A percentile compares a stretch with the other conserved stretches of the same genome.
Evolutionary conservation across 2,113 vertebrate species (phyloP).

Genomic region (Rhagologus leucostigma): DNA sequence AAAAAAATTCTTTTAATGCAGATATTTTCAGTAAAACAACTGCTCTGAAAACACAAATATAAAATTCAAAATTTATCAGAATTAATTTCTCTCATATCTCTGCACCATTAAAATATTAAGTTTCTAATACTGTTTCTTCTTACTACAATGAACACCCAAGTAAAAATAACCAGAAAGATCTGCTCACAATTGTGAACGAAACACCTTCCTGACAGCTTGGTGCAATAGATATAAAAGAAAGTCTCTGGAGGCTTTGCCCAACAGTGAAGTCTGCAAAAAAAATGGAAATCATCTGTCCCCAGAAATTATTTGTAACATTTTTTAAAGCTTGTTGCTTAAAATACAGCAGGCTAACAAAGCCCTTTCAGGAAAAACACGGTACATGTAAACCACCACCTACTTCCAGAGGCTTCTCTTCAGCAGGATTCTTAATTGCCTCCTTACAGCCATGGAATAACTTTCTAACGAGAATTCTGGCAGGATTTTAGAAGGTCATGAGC

Average conservation of each 20-base stretch:
- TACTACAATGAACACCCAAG: background rate
- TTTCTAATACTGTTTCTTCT: background rate
- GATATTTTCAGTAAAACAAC: background rate
- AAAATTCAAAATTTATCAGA: background rate
- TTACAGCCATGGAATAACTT: background rate
- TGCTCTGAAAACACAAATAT: background rate
- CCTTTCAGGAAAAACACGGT: fast-evolving
- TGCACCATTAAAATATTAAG: background rate
- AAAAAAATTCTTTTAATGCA: background rate
- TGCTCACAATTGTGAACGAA: background rate
- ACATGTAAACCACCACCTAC: background rate
- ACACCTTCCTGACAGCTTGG: background rate
- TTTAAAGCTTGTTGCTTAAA: background rate
- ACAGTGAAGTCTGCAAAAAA: background rate
- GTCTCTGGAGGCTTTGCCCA: background rate
- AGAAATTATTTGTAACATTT: background rate
- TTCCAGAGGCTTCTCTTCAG: background rate
- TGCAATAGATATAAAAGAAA: background rate
- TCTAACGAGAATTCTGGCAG: background rate
- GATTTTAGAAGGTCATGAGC: constrained; percentile 7
- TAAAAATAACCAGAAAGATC: background rate
- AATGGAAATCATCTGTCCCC: background rate
- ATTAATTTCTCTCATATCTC: background rate
- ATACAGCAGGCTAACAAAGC: background rate
- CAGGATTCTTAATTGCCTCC: background rate